Conservation (phyloP, 2,888 invertebrate species). For the Cheilosia scutellata region DNA sequence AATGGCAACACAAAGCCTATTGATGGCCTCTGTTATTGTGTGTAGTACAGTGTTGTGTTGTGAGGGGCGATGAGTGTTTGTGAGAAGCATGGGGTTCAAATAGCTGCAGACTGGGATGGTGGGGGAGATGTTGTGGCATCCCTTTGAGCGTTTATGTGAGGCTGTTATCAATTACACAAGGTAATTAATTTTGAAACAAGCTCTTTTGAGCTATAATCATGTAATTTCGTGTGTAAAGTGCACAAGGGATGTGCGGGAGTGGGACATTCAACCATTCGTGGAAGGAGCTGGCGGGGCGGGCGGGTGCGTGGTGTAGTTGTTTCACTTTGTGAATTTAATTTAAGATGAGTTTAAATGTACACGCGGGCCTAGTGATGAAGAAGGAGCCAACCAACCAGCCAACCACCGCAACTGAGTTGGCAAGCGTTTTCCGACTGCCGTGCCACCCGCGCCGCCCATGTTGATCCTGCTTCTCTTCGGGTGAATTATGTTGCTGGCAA, state of each 20-base stretch:
- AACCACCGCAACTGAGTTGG: background rate
- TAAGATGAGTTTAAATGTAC: conserved; percentile 70
- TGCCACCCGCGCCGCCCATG: conserved; percentile 22
- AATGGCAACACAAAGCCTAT: conserved; percentile 63
- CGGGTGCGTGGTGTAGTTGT: conserved; percentile 36
- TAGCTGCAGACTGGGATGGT: background rate
- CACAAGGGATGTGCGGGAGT: conserved; percentile 42
- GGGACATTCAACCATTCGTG: background rate
- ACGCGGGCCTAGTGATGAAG: conserved; percentile 67
- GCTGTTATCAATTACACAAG: conserved; percentile 76
- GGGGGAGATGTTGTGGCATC: conserved; percentile 61
- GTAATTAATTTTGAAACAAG: conserved; percentile 77
- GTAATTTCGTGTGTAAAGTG: conserved; percentile 75
- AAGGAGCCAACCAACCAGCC: conserved; percentile 59
- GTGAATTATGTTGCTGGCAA: conserved; percentile 72
- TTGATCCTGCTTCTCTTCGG: conserved; percentile 23
- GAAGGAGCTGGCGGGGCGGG: background rate
- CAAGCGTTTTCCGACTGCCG: conserved; percentile 22
- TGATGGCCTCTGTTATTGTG: conserved; percentile 67
- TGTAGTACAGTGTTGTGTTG: background rate
- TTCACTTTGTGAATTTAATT: conserved; percentile 74
- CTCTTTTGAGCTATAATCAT: conserved; percentile 74
- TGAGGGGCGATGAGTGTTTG: conserved; percentile 10
- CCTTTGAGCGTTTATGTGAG: conserved; percentile 76
- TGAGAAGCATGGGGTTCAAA: conserved; percentile 6